phyloP scores from a whole-genome alignment of 2,888 invertebrate genomes.

The Platycheirus albimanus region DNA sequence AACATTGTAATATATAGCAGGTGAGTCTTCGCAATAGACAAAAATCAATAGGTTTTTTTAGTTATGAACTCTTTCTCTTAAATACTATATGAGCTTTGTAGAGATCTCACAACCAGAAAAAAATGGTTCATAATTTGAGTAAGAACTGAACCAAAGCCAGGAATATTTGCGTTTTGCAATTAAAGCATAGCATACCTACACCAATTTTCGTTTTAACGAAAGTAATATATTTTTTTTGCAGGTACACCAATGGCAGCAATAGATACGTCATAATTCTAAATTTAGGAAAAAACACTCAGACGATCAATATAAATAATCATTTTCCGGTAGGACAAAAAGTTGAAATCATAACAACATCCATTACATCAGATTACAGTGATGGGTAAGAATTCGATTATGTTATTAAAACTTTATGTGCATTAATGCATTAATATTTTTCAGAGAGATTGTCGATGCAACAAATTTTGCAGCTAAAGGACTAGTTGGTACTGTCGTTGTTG shows the following conservation, averaged over 20 bases:
- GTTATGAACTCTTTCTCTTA: too few relatives aligned
- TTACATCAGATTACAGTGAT: slow-evolving; percentile 79
- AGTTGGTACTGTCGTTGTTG: slow-evolving; percentile 21
- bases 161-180: too few relatives aligned
- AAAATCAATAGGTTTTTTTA: not conserved
- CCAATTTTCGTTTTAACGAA: too few relatives aligned
- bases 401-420: not conserved
- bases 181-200: too few relatives aligned
- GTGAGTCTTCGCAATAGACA: too few relatives aligned
- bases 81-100: too few relatives aligned
- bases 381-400: slow-evolving; percentile 77
- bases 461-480: slow-evolving; percentile 6
- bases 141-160: too few relatives aligned
- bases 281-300: slow-evolving; percentile 82
- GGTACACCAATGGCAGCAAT: slow-evolving; percentile 78
- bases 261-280: slow-evolving; percentile 84
- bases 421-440: not conserved
- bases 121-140: too few relatives aligned
- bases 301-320: slow-evolving; percentile 82
- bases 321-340: slow-evolving; percentile 77
- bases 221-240: slow-evolving; percentile 67
- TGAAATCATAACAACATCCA: slow-evolving; percentile 80
- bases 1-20: slow-evolving; percentile 80
- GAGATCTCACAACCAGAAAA: too few relatives aligned
- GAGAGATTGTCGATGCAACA: slow-evolving; percentile 5